phyloP scores from a whole-genome alignment of 2,113 vertebrate species.

The Ceratotherium simum region DNA sequence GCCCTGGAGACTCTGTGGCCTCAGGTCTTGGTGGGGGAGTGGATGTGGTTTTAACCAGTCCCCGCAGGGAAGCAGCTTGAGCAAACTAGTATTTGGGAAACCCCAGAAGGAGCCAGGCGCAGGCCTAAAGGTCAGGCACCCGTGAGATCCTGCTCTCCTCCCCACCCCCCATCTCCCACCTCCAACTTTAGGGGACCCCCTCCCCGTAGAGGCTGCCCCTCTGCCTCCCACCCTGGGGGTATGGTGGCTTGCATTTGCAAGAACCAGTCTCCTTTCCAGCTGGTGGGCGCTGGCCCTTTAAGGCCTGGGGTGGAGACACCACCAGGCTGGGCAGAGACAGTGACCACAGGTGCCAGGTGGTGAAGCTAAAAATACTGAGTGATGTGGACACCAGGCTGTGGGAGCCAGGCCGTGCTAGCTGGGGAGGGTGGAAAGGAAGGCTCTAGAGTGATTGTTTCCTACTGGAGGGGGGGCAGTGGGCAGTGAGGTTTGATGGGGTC shows the following conservation, averaged over 20 bases:
- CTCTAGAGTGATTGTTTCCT: background rate
- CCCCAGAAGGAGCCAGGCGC: background rate
- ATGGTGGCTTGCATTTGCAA: background rate
- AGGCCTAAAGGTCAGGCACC: background rate
- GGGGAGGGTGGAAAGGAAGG: background rate
- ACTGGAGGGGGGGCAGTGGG: background rate
- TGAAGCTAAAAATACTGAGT: constrained; percentile 80
- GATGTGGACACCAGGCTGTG: constrained; percentile 52
- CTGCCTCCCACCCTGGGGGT: background rate
- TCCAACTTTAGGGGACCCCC: background rate
- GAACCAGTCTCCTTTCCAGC: background rate
- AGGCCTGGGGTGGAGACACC: constrained; percentile 41
- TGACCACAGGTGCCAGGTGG: constrained; percentile 82
- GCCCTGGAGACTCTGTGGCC: background rate
- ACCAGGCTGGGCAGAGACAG: constrained; percentile 71
- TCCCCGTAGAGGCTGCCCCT: too few species aligned
- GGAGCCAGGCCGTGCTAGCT: constrained; percentile 33
- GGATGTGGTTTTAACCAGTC: background rate
- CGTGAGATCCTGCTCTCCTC: background rate
- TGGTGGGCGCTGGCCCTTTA: constrained; percentile 69
- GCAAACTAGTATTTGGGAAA: background rate
- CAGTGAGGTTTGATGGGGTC: background rate
- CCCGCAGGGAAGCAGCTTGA: background rate
- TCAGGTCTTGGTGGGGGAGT: background rate
- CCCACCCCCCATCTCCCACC: background rate